phyloP scores from a whole-genome alignment of 2,888 invertebrate species.

The Meliscaeva auricollis region DNA sequence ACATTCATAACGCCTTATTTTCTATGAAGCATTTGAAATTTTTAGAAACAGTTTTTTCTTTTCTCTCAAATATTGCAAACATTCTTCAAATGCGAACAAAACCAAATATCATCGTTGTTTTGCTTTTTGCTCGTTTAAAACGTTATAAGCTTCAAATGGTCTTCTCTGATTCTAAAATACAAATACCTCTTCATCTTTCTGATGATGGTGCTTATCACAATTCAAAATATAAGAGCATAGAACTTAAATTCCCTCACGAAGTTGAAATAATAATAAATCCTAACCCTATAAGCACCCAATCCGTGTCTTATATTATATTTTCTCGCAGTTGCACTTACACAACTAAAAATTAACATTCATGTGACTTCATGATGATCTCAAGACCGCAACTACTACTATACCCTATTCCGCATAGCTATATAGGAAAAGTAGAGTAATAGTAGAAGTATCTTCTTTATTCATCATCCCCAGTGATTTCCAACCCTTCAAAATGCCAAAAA shows the following conservation, averaged over 20 bases:
- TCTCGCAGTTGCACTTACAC: slow-evolving; percentile 36
- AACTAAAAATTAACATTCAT: slow-evolving; percentile 73
- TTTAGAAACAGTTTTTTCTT: no score
- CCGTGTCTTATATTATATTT: not conserved
- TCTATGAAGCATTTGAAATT: no score
- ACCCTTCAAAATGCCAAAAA: slow-evolving; percentile 54
- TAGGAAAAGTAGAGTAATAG: not conserved
- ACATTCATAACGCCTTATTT: no score
- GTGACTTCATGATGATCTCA: slow-evolving; percentile 67
- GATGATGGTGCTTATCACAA: not conserved
- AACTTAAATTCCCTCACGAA: slow-evolving; percentile 37
- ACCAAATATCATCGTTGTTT: not conserved
- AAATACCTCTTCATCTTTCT: not conserved
- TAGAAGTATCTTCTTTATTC: slow-evolving; percentile 62
- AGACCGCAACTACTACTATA: slow-evolving; percentile 42
- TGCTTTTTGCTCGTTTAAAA: not conserved
- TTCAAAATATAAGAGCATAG: not conserved
- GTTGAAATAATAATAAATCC: slow-evolving; percentile 59
- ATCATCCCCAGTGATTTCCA: slow-evolving; percentile 71
- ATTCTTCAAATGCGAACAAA: not conserved
- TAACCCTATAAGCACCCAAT: slow-evolving; percentile 43
- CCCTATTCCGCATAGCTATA: no score
- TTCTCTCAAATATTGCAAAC: no score
- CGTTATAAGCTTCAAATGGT: not conserved
- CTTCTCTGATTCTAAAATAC: not conserved